Evolutionary conservation across 37 sponge, comb jelly and placozoan species (phyloP).

Genomic region (Diacarnus erythraeanus): DNA sequence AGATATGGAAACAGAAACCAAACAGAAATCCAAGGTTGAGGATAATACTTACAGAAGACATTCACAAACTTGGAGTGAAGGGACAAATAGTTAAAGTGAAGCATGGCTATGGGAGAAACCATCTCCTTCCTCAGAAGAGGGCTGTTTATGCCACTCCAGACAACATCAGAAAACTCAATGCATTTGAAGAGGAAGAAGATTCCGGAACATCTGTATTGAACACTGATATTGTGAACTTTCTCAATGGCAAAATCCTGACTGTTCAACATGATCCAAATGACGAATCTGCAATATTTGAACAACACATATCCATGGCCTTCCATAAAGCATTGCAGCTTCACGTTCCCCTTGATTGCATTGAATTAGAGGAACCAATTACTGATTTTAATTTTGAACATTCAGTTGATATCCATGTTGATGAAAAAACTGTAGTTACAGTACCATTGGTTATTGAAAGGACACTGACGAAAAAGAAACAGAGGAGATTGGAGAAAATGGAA

Average conservation of each 20-base stretch:
- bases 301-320: conserved; percentile 52
- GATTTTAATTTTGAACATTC: conserved; percentile 15
- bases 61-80: conserved; percentile 61
- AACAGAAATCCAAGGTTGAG: conserved; percentile 63
- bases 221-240: conserved; percentile 26
- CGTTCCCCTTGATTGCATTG: conserved; percentile 71
- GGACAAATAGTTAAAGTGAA: conserved; percentile 74
- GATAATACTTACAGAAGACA: conserved; percentile 71
- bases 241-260: conserved; percentile 32
- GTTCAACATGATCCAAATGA: conserved; percentile 32
- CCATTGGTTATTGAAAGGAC: conserved; percentile 18
- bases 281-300: conserved; percentile 39
- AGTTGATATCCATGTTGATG: conserved; percentile 49
- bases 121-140: conserved; percentile 54
- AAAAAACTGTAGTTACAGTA: conserved; percentile 9
- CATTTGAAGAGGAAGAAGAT: conserved; percentile 41
- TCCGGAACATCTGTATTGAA: not conserved
- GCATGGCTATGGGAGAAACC: conserved; percentile 83
- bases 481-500: conserved; percentile 1
- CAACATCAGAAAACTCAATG: conserved; percentile 48
- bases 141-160: conserved; percentile 79
- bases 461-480: conserved; percentile 6
- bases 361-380: conserved; percentile 50
- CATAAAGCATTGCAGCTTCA: conserved; percentile 40
- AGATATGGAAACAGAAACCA: conserved; percentile 74